Percentiles rank a stretch among this genome's conserved stretches.
Evolutionary conservation across 2,888 invertebrate species (phyloP).

Genomic region (Ochropleura plecta): DNA sequence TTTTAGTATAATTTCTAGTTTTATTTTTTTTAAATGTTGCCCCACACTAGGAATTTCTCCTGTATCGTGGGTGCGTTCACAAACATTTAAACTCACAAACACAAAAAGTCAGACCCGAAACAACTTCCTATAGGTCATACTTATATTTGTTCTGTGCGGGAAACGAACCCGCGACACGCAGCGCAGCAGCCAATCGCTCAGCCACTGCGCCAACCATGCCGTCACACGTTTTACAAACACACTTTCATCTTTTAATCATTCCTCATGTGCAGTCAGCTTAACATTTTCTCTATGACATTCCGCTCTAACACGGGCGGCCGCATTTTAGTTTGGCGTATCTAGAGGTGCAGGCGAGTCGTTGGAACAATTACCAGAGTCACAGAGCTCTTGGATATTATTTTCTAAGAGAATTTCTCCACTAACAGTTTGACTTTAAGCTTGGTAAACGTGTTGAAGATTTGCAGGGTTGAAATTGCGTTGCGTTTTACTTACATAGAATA

Average conservation of each 20-base stretch:
- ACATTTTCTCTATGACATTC: constrained; percentile 20
- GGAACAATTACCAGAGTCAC: constrained; percentile 69
- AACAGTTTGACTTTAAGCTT: constrained; percentile 38
- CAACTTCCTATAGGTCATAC: too few species aligned
- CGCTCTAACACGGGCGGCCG: not conserved
- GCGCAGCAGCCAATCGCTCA: too few species aligned
- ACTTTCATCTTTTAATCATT: not conserved
- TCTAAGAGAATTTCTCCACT: constrained; percentile 57
- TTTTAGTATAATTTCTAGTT: too few species aligned
- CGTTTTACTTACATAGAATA: not conserved
- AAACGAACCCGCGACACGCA: too few species aligned
- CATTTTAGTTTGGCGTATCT: constrained; percentile 65
- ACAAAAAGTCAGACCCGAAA: too few species aligned
- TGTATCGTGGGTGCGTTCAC: too few species aligned
- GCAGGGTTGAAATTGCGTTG: constrained; percentile 2
- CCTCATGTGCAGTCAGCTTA: not conserved
- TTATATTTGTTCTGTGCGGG: too few species aligned
- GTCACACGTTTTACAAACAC: not conserved
- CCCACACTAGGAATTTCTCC: too few species aligned
- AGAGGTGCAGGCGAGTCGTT: constrained; percentile 69
- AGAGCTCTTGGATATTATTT: constrained; percentile 65
- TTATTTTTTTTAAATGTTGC: too few species aligned
- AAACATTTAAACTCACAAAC: too few species aligned
- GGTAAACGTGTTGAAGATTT: constrained; percentile 13
- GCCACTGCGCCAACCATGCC: too few species aligned